phyloP scores from a whole-genome alignment of 2,113 vertebrate genomes.

The Hemiscyllium ocellatum region DNA sequence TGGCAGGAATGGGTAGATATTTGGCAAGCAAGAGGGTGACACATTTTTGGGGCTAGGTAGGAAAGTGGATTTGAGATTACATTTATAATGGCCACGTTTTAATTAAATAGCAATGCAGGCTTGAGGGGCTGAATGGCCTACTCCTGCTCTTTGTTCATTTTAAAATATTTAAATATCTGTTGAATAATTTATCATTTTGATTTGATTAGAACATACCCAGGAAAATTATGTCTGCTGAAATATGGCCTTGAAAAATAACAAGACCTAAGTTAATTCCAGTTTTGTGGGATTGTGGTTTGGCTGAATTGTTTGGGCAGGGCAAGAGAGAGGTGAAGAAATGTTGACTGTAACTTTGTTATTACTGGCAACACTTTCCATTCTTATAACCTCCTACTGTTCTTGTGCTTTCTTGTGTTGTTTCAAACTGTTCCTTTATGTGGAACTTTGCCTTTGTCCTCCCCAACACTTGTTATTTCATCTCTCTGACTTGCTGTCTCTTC shows the following conservation, averaged over 20 bases:
- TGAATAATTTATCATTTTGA: not conserved
- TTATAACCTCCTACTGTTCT: not conserved
- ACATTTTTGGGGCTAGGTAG: too few relatives aligned
- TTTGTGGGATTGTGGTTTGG: not conserved
- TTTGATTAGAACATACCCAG: not conserved
- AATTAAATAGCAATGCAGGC: too few relatives aligned
- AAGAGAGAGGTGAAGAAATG: not conserved
- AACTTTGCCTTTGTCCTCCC: not conserved
- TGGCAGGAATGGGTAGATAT: too few relatives aligned
- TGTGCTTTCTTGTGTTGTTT: not conserved
- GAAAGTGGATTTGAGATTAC: too few relatives aligned
- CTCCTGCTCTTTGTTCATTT: not conserved
- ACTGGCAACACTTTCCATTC: not conserved
- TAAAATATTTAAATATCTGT: not conserved
- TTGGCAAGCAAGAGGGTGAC: too few relatives aligned
- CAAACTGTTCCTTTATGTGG: not conserved
- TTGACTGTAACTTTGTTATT: not conserved
- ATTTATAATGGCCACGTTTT: too few relatives aligned
- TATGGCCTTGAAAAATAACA: not conserved
- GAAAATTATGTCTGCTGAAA: not conserved
- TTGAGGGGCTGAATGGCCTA: too few relatives aligned
- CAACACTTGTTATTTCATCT: not conserved
- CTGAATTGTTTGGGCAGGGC: not conserved
- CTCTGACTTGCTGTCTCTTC: not conserved
- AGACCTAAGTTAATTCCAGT: not conserved